A percentile compares a stretch with the other conserved stretches of the same genome.
phyloP scores from a whole-genome alignment of 2,113 vertebrate genomes.

The Phalacrocorax aristotelis region DNA sequence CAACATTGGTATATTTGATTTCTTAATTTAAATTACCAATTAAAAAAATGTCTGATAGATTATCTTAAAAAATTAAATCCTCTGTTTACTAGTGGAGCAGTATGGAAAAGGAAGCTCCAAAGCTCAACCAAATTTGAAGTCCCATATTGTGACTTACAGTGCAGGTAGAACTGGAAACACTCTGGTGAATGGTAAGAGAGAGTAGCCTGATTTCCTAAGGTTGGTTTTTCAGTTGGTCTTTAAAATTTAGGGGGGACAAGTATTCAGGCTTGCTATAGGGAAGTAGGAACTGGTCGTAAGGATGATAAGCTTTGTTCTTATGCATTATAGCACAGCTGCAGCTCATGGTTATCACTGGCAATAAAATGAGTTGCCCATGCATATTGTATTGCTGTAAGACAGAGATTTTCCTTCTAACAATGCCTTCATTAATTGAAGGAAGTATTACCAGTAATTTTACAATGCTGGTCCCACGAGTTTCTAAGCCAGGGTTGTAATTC shows the following conservation, averaged over 20 bases:
- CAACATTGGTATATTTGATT: not conserved
- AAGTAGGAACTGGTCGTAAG: not conserved
- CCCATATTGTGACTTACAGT: rapidly evolving
- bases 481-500: not conserved
- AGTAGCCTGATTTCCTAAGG: not conserved
- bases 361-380: too few relatives aligned
- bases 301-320: not conserved
- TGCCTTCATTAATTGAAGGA: not conserved
- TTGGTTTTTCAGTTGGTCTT: not conserved
- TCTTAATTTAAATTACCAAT: not conserved
- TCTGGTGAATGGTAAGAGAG: too few relatives aligned
- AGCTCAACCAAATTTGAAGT: not conserved
- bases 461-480: not conserved
- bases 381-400: not conserved
- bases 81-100: not conserved
- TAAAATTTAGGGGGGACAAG: not conserved
- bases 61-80: not conserved
- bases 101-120: not conserved
- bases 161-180: not conserved
- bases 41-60: not conserved
- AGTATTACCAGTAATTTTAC: not conserved
- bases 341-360: not conserved
- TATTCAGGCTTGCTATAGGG: not conserved
- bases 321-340: rapidly evolving
- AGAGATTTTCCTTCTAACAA: not conserved